Evolutionary conservation across 2,888 invertebrate genomes (phyloP).

Genomic region (Margaritifera margaritifera): DNA sequence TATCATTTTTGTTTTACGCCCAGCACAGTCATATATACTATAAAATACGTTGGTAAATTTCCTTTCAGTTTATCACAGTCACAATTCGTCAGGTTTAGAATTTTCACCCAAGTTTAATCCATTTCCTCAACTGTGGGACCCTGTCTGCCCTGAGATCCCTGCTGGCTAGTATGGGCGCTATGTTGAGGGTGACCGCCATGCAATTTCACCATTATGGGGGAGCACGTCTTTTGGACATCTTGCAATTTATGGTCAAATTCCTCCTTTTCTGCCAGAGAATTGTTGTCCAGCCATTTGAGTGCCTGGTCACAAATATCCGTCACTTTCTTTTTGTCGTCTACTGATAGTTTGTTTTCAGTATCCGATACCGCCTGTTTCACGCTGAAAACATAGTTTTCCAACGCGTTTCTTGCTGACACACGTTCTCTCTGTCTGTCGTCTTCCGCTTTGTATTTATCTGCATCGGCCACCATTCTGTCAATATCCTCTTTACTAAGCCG

Average conservation of each 20-base stretch:
- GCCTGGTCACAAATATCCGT: slow-evolving; percentile 76
- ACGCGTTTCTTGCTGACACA: slow-evolving; percentile 55
- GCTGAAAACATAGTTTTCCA: slow-evolving; percentile 61
- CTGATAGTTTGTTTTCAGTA: slow-evolving; percentile 74
- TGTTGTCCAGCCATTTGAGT: slow-evolving; percentile 86
- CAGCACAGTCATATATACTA: too few species aligned
- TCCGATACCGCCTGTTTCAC: slow-evolving; percentile 78
- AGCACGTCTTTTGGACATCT: too few species aligned
- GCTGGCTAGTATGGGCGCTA: too few species aligned
- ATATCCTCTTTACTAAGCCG: slow-evolving; percentile 89
- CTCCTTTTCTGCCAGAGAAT: slow-evolving; percentile 82
- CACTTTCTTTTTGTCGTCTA: slow-evolving; percentile 82
- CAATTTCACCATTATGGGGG: too few species aligned
- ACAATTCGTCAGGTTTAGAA: background rate
- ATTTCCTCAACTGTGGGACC: slow-evolving; percentile 79
- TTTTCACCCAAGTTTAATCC: slow-evolving; percentile 71
- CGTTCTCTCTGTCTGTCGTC: slow-evolving; percentile 65
- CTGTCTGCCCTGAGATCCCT: slow-evolving; percentile 49
- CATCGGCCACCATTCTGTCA: slow-evolving; percentile 78
- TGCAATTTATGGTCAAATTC: too few species aligned
- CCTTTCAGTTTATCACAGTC: too few species aligned
- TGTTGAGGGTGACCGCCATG: too few species aligned
- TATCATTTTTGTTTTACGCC: too few species aligned
- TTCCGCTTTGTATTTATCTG: slow-evolving; percentile 65
- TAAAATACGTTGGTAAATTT: too few species aligned